These are phyloP conservation scores for Paramisgurnus dabryanus DNA, from an alignment of 2,113 vertebrate genomes.

Conservation along the genomic window DNA sequence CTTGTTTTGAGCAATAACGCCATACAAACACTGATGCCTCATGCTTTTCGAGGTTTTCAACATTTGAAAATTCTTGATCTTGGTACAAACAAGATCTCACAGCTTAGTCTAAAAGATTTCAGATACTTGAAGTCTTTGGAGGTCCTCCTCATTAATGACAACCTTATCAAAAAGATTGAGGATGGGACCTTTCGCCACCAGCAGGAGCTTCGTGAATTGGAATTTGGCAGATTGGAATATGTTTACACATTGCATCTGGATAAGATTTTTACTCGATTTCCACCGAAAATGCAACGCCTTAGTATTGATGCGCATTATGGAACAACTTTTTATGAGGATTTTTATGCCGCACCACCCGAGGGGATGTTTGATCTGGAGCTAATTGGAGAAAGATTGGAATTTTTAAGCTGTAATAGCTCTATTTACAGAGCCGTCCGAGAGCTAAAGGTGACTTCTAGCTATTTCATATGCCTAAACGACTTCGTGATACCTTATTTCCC, in stretches of 20 bases:
- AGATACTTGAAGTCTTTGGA: slow-evolving; percentile 41
- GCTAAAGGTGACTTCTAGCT: slow-evolving; percentile 15
- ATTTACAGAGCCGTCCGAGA: slow-evolving; percentile 44
- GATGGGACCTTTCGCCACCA: slow-evolving; percentile 47
- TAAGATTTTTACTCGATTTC: slow-evolving; percentile 41
- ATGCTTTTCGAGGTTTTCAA: slow-evolving; percentile 43
- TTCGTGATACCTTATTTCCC: slow-evolving; percentile 43
- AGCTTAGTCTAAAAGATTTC: slow-evolving; percentile 39
- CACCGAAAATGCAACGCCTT: slow-evolving; percentile 46
- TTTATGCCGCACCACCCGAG: neutral
- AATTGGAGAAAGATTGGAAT: slow-evolving; percentile 12
- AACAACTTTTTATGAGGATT: slow-evolving; percentile 2
- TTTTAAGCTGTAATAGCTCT: neutral
- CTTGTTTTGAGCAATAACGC: slow-evolving; percentile 39
- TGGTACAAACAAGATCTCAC: slow-evolving; percentile 31
- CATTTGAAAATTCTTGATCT: slow-evolving; percentile 46
- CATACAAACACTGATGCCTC: slow-evolving; percentile 32
- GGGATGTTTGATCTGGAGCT: slow-evolving; percentile 37
- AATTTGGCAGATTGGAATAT: slow-evolving; percentile 47
- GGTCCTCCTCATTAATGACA: slow-evolving; percentile 48
- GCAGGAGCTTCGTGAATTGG: slow-evolving; percentile 36
- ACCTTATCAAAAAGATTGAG: slow-evolving; percentile 30
- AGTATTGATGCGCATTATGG: slow-evolving; percentile 40
- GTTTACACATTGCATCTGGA: slow-evolving; percentile 40
- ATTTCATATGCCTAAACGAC: neutral